These are phyloP conservation scores for Dissostichus mawsoni DNA, from an alignment of 2,113 vertebrate species.

Conservation along the genomic window DNA sequence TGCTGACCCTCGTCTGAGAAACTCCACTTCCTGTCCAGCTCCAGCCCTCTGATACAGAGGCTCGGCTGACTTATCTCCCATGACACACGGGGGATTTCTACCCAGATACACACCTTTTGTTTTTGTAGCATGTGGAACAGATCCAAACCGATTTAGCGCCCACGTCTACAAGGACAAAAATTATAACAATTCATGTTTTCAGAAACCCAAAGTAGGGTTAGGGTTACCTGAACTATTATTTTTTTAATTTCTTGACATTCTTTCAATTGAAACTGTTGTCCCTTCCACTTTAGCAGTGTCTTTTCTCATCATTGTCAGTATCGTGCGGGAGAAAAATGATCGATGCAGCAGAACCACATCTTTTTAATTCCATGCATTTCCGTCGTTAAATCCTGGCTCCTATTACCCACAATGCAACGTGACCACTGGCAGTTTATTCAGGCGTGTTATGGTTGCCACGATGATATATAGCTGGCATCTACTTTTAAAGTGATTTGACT, in stretches of 20 bases:
- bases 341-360: no score
- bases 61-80: not conserved
- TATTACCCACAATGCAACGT: not conserved
- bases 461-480: no score
- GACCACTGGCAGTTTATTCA: not conserved
- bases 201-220: not conserved
- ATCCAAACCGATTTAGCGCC: not conserved
- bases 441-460: not conserved
- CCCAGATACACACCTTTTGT: not conserved
- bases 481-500: no score
- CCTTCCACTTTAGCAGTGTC: not conserved
- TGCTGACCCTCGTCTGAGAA: not conserved
- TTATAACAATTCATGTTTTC: not conserved
- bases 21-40: not conserved
- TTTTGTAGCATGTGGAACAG: not conserved
- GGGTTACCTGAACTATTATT: no score
- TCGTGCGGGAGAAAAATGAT: no score
- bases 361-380: not conserved
- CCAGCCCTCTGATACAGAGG: constrained; percentile 15
- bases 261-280: not conserved
- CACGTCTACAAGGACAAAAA: no score
- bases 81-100: not conserved
- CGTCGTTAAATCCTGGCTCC: not conserved
- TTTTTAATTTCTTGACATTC: not conserved
- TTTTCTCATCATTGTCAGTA: no score